Evolutionary conservation across 2,888 invertebrate genomes (phyloP), one percentile per base, ranked within the genome.

Genomic region (Bombylius major): DNA sequence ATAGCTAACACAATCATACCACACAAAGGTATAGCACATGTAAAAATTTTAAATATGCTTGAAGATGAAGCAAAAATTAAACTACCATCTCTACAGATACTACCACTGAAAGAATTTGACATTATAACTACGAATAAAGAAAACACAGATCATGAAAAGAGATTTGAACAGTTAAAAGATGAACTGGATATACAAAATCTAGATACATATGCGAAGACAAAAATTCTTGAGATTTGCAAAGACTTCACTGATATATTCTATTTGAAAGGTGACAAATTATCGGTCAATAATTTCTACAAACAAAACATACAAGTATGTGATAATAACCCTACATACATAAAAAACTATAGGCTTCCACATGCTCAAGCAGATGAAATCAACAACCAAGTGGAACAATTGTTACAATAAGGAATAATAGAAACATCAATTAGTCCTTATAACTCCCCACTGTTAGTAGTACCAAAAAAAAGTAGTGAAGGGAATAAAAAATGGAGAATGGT

Each of bases 301-400:
- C 49, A 49, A 34, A 4, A 32, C 12, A 9, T 49, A 34, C 9
- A 31, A 7, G n/a, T 33, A 34, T 13, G 11, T 5, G 49, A 49
- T 5, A 33, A 11, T n/a, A 34, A 49, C 13, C 49, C 49, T 1
- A 33, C 33, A 6, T 49, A 49, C 34, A 49, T 49, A 5, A 51
- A 51, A 7, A 51, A 51, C 51, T 58, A 58, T 36, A 49, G 56
- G 11, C 32, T 50, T 4, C 53, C 56, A 6, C 44, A 56, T 13
- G 23, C 47, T 8, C 58, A 56, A 23, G 50, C 48, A 11, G 32
- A 47, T 3, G 56, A 56, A 53, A 55, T 58, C 8, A 47, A 56
- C n/a, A 33, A 32, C 5, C 66, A 68, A 62, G 62, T 66, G 5
- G 45, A 61, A 46, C 60, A 65, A 57, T 61, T 67, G 62, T 47